phyloP scores from a whole-genome alignment of 2,797 vertebrate species.

The Bovichtus diacanthus region DNA sequence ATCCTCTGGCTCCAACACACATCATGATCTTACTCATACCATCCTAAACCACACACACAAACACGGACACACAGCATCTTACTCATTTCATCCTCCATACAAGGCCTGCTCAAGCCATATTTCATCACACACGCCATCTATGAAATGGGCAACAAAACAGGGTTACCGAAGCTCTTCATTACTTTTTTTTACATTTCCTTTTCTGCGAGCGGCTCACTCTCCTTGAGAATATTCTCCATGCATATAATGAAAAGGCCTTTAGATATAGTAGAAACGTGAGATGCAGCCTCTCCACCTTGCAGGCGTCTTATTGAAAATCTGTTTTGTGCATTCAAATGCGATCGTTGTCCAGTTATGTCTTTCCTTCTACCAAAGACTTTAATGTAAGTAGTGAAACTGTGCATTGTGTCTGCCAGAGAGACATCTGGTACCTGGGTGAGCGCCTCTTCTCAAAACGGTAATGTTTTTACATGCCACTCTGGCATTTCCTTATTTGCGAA shows the following conservation, averaged over 20 bases:
- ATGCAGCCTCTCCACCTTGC: background rate
- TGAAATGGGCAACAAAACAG: slow-evolving; percentile 35
- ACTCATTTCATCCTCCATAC: slow-evolving; percentile 63
- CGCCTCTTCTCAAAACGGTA: slow-evolving; percentile 23
- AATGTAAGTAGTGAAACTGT: background rate
- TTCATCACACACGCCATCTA: slow-evolving; percentile 47
- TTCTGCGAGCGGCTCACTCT: background rate
- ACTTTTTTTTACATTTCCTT: slow-evolving; percentile 18
- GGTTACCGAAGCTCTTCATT: slow-evolving; percentile 34
- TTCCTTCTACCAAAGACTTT: background rate
- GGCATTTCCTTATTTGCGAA: slow-evolving; percentile 67
- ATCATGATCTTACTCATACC: slow-evolving; percentile 62
- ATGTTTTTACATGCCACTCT: slow-evolving; percentile 59
- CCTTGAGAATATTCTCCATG: slow-evolving; percentile 27
- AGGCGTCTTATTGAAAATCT: slow-evolving; percentile 21
- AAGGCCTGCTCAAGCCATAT: slow-evolving; percentile 43
- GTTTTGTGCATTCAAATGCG: slow-evolving; percentile 14
- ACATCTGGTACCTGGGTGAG: slow-evolving; percentile 9
- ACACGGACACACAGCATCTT: slow-evolving; percentile 45
- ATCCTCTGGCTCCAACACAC: slow-evolving; percentile 62
- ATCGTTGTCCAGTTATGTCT: background rate
- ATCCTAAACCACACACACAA: slow-evolving; percentile 32
- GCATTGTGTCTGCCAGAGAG: background rate
- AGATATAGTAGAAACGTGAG: slow-evolving; percentile 14
- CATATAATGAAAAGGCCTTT: slow-evolving; percentile 33